Percentiles rank a stretch among this genome's conserved stretches.
These are phyloP conservation scores for Esox lucius DNA, from an alignment of 2,797 vertebrate species.

Conservation along the genomic window DNA sequence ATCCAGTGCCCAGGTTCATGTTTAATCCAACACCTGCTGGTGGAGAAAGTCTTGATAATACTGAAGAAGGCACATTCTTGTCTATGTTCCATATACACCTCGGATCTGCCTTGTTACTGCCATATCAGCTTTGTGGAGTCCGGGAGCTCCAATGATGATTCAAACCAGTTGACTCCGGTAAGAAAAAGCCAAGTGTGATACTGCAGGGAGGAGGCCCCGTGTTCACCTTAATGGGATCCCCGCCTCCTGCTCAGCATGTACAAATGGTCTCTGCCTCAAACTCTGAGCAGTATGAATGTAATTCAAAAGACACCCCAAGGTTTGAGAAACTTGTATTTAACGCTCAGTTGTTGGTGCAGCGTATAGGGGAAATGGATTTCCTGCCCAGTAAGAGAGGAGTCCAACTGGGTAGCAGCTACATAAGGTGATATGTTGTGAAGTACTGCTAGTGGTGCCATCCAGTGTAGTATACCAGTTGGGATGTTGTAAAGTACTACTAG, in stretches of 20 bases:
- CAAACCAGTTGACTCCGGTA: background rate
- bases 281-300: background rate
- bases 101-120: background rate
- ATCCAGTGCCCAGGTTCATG: slow-evolving; percentile 16
- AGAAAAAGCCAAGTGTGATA: background rate
- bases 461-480: no score
- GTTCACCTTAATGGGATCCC: background rate
- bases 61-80: background rate
- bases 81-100: background rate
- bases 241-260: background rate
- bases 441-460: background rate
- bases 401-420: background rate
- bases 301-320: background rate
- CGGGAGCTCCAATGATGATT: background rate
- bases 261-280: background rate
- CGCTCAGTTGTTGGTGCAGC: background rate
- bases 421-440: background rate
- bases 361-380: background rate
- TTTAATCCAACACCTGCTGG: slow-evolving; percentile 12
- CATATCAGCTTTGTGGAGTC: background rate
- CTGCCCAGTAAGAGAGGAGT: background rate
- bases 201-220: background rate
- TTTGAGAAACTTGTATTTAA: slow-evolving; percentile 15
- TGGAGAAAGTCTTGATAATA: background rate
- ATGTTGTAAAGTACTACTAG: no score